phyloP scores from a whole-genome alignment of 2,888 invertebrate genomes.

The Anticlea derivata region DNA sequence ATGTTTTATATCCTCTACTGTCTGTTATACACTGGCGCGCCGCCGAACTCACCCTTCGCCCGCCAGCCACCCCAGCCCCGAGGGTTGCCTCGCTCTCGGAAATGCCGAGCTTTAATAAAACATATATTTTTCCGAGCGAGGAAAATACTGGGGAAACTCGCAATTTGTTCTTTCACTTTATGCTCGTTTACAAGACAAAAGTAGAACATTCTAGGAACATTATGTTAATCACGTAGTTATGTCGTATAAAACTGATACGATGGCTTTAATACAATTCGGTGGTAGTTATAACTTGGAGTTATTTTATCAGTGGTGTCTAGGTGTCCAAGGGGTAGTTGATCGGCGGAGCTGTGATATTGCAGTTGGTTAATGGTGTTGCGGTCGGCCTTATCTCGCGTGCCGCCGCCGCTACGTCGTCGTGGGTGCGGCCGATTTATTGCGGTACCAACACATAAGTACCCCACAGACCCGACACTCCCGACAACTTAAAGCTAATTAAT shows the following conservation, averaged over 20 bases:
- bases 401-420: constrained; percentile 54
- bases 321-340: constrained; percentile 45
- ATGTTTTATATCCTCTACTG: constrained; percentile 84
- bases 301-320: constrained; percentile 44
- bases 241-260: constrained; percentile 62
- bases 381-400: constrained; percentile 71
- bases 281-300: constrained; percentile 11
- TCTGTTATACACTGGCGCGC: constrained; percentile 83
- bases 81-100: constrained; percentile 81
- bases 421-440: constrained; percentile 71
- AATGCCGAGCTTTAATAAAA: constrained; percentile 85
- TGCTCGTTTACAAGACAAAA: constrained; percentile 85
- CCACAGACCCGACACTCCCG: constrained; percentile 47
- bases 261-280: constrained; percentile 42
- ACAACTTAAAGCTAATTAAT: constrained; percentile 53
- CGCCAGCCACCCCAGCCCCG: constrained; percentile 61
- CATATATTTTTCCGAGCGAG: constrained; percentile 84
- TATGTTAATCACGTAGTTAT: constrained; percentile 81
- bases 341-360: constrained; percentile 63
- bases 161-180: constrained; percentile 85
- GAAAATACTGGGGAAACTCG: constrained; percentile 84
- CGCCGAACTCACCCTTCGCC: constrained; percentile 65
- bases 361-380: constrained; percentile 67
- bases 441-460: constrained; percentile 52
- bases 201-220: constrained; percentile 82